Evolutionary conservation across 2,888 invertebrate species (phyloP).

Genomic region (Cyclophora punctaria): DNA sequence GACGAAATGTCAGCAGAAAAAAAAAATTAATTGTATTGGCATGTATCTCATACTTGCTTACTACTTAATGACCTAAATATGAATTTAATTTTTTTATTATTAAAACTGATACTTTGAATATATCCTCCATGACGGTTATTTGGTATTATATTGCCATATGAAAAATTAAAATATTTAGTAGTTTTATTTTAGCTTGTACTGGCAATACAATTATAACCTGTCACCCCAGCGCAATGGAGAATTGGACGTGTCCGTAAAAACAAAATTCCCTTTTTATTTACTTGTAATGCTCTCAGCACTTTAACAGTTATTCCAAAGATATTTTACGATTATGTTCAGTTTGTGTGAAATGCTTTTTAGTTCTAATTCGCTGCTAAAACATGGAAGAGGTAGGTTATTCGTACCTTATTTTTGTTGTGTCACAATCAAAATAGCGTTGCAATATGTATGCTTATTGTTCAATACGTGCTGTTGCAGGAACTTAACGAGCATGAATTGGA

Average conservation of each 20-base stretch:
- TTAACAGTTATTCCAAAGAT: slow-evolving; percentile 46
- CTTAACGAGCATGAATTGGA: slow-evolving; percentile 68
- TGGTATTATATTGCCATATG: too few relatives aligned
- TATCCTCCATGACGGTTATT: too few relatives aligned
- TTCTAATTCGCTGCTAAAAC: slow-evolving; percentile 55
- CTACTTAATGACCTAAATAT: too few relatives aligned
- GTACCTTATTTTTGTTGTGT: slow-evolving; percentile 59
- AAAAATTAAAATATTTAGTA: too few relatives aligned
- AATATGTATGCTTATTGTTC: slow-evolving; percentile 34
- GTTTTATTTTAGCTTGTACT: not conserved
- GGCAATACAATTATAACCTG: slow-evolving; percentile 14
- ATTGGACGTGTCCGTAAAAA: slow-evolving; percentile 63
- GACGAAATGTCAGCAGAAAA: too few relatives aligned
- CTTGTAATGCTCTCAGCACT: slow-evolving; percentile 56
- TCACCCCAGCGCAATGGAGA: slow-evolving; percentile 52
- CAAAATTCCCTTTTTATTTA: slow-evolving; percentile 56
- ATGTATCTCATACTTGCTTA: too few relatives aligned
- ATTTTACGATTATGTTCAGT: slow-evolving; percentile 66
- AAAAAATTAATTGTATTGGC: too few relatives aligned
- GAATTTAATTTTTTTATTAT: too few relatives aligned
- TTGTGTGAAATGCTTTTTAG: slow-evolving; percentile 52
- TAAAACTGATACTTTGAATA: too few relatives aligned
- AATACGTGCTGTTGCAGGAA: slow-evolving; percentile 54
- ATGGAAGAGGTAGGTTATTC: slow-evolving; percentile 67
- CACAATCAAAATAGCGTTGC: slow-evolving; percentile 25